Percentiles rank a stretch among this genome's conserved stretches.
Conservation (phyloP, 2,888 invertebrate genomes). For the Chelonus formosanus region DNA sequence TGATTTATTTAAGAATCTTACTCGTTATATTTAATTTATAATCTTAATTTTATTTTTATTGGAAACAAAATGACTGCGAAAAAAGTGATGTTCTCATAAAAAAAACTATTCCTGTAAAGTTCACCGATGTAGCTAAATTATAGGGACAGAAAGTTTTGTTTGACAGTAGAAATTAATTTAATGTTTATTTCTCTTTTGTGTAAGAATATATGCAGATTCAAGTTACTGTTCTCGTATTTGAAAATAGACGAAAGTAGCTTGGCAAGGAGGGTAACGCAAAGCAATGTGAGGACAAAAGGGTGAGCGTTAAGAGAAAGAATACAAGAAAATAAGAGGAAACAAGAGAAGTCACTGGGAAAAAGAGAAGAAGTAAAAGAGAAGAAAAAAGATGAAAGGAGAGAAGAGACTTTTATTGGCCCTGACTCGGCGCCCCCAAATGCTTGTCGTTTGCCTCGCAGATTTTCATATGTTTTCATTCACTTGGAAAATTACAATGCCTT, state of each 20-base stretch:
- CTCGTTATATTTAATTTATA: too few species aligned
- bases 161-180: not conserved
- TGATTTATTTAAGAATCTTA: too few species aligned
- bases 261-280: too few species aligned
- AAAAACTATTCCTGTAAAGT: too few species aligned
- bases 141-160: not conserved
- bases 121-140: not conserved
- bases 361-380: slow-evolving; percentile 39
- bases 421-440: slow-evolving; percentile 59
- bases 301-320: too few species aligned
- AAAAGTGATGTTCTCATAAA: too few species aligned
- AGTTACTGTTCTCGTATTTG: not conserved
- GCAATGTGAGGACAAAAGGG: too few species aligned
- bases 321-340: too few species aligned
- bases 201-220: not conserved
- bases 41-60: too few species aligned
- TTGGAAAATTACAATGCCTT: slow-evolving; percentile 62
- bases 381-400: slow-evolving; percentile 40
- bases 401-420: slow-evolving; percentile 63
- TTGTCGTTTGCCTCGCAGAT: slow-evolving; percentile 63
- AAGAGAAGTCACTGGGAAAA: not conserved
- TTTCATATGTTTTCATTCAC: slow-evolving; percentile 64
- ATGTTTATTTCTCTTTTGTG: not conserved
- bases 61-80: too few species aligned
- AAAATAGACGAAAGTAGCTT: not conserved